Percentiles rank a stretch among this genome's conserved stretches.
Conservation (phyloP, 2,888 invertebrate genomes). For the Cheilosia variabilis region DNA sequence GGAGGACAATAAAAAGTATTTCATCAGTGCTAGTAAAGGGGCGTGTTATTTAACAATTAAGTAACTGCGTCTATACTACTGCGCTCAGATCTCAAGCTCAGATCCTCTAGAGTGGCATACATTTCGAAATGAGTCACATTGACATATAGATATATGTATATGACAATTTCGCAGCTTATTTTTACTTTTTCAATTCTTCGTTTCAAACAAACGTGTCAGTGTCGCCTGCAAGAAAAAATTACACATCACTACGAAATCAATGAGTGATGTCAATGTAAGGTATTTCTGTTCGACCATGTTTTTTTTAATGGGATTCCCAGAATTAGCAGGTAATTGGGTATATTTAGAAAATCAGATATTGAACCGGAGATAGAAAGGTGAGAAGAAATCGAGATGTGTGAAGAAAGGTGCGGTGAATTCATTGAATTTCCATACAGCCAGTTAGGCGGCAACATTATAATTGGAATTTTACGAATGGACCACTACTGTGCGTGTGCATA, state of each 20-base stretch:
- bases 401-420: constrained; percentile 32
- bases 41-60: constrained; percentile 17
- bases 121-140: constrained; percentile 43
- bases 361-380: constrained; percentile 52
- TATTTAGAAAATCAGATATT: constrained; percentile 55
- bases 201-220: not conserved
- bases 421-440: constrained; percentile 31
- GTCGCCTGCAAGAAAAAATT: not conserved
- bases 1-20: constrained; percentile 31
- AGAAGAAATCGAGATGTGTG: constrained; percentile 15
- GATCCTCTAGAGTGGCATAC: not conserved
- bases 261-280: constrained; percentile 46
- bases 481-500: constrained; percentile 51
- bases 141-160: not conserved
- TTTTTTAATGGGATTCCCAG: constrained; percentile 45
- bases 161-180: constrained; percentile 35
- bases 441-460: constrained; percentile 49
- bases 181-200: constrained; percentile 1
- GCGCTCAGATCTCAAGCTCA: constrained; percentile 17
- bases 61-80: constrained; percentile 41
- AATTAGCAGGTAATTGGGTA: constrained; percentile 61
- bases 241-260: constrained; percentile 48
- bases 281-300: constrained; percentile 12
- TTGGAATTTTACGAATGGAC: constrained; percentile 56
- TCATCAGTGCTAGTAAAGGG: constrained; percentile 34